A percentile compares a stretch with the other conserved stretches of the same genome.
Conservation (phyloP, 2,797 vertebrate genomes). For the Crossoptilon crossoptilon region DNA sequence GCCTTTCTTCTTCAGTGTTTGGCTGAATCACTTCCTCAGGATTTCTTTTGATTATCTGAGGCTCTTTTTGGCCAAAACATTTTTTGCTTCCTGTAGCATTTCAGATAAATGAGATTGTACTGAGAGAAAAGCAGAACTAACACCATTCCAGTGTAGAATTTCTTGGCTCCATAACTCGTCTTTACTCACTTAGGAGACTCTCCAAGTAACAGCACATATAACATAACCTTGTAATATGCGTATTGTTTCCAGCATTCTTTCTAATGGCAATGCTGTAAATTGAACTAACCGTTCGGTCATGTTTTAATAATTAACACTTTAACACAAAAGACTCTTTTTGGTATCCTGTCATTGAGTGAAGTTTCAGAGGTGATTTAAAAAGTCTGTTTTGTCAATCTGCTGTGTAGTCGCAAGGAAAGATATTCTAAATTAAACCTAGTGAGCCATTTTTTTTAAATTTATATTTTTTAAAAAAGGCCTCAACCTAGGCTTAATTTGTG, state of each 20-base stretch:
- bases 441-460: neutral
- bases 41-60: neutral
- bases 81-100: conserved; percentile 33
- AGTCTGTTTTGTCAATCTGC: conserved; percentile 65
- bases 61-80: neutral
- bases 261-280: conserved; percentile 55
- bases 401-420: conserved; percentile 22
- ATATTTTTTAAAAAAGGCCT: neutral
- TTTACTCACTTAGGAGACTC: conserved; percentile 66
- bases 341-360: conserved; percentile 46
- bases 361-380: conserved; percentile 58
- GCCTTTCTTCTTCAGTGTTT: neutral
- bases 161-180: conserved; percentile 32
- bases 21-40: neutral
- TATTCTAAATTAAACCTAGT: conserved; percentile 60
- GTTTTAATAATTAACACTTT: conserved; percentile 73
- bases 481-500: conserved; percentile 24
- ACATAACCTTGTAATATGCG: conserved; percentile 31
- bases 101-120: conserved; percentile 42
- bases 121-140: conserved; percentile 6
- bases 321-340: conserved; percentile 55
- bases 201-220: conserved; percentile 64
- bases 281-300: conserved; percentile 35
- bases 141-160: conserved; percentile 9
- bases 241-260: conserved; percentile 61